Evolutionary conservation across 23 tunicate species (phyloP), one percentile per base, ranked within the genome.

Genomic region (Halocynthia aurantium): DNA sequence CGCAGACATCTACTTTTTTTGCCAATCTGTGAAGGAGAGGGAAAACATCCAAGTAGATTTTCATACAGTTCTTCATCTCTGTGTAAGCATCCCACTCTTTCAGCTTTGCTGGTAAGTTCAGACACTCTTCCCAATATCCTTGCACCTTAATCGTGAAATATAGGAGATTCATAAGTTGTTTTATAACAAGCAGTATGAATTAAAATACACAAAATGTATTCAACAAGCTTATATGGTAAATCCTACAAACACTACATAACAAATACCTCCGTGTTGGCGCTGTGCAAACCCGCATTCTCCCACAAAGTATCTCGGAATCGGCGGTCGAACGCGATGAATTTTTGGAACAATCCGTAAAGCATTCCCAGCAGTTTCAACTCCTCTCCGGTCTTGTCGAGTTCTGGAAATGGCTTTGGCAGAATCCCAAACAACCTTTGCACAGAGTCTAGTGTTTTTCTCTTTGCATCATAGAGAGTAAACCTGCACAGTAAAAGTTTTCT

Each of bases 121-220:
- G 75, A 72, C 98, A 92, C 75, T 92, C 92, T 4, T 92, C 88
- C 98, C 98, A 92, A 71, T 86, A 83, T 51, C 80, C 90, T 65
- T 77, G 84, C 53, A 91, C 90, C 97, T 91, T 19, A 72, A 67
- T 67, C 22, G 72, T 67, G 12, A 19, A 11, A 11, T 21, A 5
- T 0, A 4, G 31, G 17, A 11, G 71, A 70, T 79, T 79, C 40
- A 71, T 51, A 69, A 11, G 44, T 31, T 31, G 44, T 31, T 31
- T 31, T 31, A 31, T 31, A 31, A 31, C 44, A 31, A 31, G 44
- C 44, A 31, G 4, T 31, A 31, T 31, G 44, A 31, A 4, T 31
- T 31, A n/a, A n/a, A n/a, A n/a, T n/a, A n/a, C n/a, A n/a, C n/a
- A 31, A 31, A 31, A 31, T 31, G 44, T 31, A 31, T 4, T 0